Evolutionary conservation across 2,797 vertebrate species (phyloP), one percentile per base, ranked within the genome.

Genomic region (Dicrostonyx torquatus): DNA sequence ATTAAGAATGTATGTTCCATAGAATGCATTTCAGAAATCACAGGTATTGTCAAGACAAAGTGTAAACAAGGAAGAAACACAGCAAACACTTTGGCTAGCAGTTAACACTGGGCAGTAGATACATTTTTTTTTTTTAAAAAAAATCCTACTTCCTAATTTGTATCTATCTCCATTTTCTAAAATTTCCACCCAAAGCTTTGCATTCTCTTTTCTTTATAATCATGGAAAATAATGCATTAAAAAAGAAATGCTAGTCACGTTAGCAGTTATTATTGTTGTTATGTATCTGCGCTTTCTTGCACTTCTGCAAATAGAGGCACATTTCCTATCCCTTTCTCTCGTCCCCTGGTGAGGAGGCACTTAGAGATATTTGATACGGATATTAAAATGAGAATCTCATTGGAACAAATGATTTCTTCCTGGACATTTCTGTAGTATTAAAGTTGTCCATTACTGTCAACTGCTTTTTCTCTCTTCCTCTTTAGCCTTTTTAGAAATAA

Each of bases 381-480:
- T 94, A 97, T 97, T 95, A 97, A 95, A 97, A 96, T 89, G 90
- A 95, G 91, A 94, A 83, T 96, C 85, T 96, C 96, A 92, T 76
- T 87, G 95, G 86, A 96, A 95, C 93, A 92, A 96, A 91, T 89
- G 86, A 94, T 94, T 96, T 97, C 95, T 97, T 97, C 90, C 94
- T 92, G 95, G 97, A 97, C 78, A 60, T 96, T 80, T 93, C 66
- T n/a, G 64, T 31, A 66, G 93, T 96, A 97, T 97, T 96, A 96
- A 97, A 97, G 95, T 91, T 96, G 87, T 97, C 94, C 91, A 92
- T 97, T 97, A 96, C 89, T 96, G 89, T 95, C 95, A 96, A 76
- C 73, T 10, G 55, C 64, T 92, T 91, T 50, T 82, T 88, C 20
- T 45, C 64, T 66, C 1, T 14, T 24, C 53, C 31, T 95, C 94